Conservation (phyloP, 2,113 vertebrate genomes). For the Cebus imitator region DNA sequence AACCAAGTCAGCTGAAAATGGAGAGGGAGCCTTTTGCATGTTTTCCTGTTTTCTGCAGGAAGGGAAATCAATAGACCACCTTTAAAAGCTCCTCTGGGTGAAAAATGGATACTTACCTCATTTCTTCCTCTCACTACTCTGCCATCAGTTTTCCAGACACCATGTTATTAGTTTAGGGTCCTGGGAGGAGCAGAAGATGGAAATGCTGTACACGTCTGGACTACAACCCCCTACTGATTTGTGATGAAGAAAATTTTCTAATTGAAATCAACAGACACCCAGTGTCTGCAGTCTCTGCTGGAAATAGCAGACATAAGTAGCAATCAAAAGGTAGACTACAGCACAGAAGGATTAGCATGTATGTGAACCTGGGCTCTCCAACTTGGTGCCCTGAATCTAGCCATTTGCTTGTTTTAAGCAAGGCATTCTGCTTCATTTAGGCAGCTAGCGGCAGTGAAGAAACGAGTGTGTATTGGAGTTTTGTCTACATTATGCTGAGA, state of each 20-base stretch:
- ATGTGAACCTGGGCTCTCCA: not conserved
- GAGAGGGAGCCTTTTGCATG: not conserved
- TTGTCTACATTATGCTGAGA: not conserved
- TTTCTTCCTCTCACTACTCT: not conserved
- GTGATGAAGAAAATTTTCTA: conserved; percentile 18
- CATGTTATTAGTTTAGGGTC: not conserved
- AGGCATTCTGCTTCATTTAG: not conserved
- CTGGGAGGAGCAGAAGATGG: not conserved
- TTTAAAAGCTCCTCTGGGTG: not conserved
- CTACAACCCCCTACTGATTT: not conserved
- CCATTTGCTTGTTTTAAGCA: not conserved
- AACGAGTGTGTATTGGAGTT: not conserved
- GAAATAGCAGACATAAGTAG: not conserved
- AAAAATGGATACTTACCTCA: conserved; percentile 2
- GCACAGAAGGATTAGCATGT: not conserved
- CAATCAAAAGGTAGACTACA: not conserved
- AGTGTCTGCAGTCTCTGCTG: not conserved
- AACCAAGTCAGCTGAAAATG: not conserved
- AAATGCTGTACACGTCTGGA: not conserved
- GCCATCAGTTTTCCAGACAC: not conserved
- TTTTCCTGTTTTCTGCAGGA: conserved; percentile 40
- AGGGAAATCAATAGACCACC: not conserved
- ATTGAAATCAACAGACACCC: conserved; percentile 23
- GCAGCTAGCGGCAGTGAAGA: not conserved
- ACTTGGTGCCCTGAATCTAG: not conserved